Base-by-base conservation (phyloP, 2,797 vertebrate species). In the Nothura maculosa region DNA sequence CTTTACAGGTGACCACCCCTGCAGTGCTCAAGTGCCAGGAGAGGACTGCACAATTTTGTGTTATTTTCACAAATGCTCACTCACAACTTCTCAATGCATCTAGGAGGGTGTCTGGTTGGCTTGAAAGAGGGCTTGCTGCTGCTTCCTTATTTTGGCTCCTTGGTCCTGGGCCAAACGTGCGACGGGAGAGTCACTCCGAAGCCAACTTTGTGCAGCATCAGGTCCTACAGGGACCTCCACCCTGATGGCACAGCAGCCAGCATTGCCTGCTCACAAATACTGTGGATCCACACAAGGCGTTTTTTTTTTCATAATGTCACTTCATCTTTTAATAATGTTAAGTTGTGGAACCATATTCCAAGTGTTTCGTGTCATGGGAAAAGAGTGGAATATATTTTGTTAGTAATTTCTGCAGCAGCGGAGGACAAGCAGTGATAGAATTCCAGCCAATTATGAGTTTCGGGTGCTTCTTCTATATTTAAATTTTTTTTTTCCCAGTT, bases 341-440 rank as follows among this genome's bases (percentile, higher is more conserved):
- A 94, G 82, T 81, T 20, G 48, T 93, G 87, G 81, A 95, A 38
- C 73, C 58, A 48, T 45, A 93, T 94, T 95, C 87, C 89, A 91
- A 91, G 92, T 95, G 87, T 95, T 96, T 95, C 79, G 89, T 95
- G 87, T 85, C 95, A 89, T 95, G 94, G 92, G 94, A 93, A 96
- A 96, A 93, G 94, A 94, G 87, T 0, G 0, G 82, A 95, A 95
- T 95, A 96, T 84, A 93, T 96, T 94, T 96, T 96, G 89, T 95
- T 96, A 82, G 70, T 75, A 92, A 95, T 93, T 95, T 95, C 82
- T 92, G 25, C 60, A 69, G 92, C 76, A 84, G 92, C 30, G 63
- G 80, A 69, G n/a, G 61, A 63, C 32, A 28, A 43, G 42, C 15
- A 45, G 27, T 28, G 58, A 36, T 28, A 54, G 2, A 15, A 52